phyloP scores from a whole-genome alignment of 2,888 invertebrate genomes.

The Eulithis prunata region DNA sequence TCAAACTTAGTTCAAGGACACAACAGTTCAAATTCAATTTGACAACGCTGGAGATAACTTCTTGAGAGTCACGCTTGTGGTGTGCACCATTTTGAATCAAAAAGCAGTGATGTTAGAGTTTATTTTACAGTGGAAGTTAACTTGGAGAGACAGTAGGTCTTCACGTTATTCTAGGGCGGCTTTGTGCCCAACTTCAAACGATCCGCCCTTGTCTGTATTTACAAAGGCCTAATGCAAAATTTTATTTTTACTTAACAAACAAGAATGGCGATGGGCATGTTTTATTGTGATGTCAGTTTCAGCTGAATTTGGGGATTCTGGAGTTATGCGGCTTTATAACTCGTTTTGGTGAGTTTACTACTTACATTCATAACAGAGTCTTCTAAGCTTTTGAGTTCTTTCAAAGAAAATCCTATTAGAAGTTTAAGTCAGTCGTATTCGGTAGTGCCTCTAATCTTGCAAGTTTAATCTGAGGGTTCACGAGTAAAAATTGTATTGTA shows the following conservation, averaged over 20 bases:
- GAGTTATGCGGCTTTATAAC: slow-evolving; percentile 34
- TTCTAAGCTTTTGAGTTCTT: neutral
- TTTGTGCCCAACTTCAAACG: slow-evolving; percentile 72
- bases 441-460: no score
- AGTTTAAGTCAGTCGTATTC: neutral
- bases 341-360: slow-evolving; percentile 1
- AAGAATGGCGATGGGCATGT: slow-evolving; percentile 40
- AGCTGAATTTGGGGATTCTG: slow-evolving; percentile 33
- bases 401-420: neutral
- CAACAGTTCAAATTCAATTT: slow-evolving; percentile 9
- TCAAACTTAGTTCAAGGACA: neutral
- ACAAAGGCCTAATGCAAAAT: slow-evolving; percentile 63
- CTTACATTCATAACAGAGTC: neutral
- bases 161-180: slow-evolving; percentile 48
- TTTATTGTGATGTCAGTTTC: slow-evolving; percentile 50
- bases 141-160: slow-evolving; percentile 5
- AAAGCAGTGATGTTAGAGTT: neutral
- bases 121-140: slow-evolving; percentile 4
- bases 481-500: no score
- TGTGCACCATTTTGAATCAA: slow-evolving; percentile 3
- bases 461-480: no score
- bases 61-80: neutral
- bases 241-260: slow-evolving; percentile 61
- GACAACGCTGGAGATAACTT: neutral
- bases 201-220: slow-evolving; percentile 63